phyloP scores from a whole-genome alignment of 2,113 vertebrate genomes.

The Columba janthina region DNA sequence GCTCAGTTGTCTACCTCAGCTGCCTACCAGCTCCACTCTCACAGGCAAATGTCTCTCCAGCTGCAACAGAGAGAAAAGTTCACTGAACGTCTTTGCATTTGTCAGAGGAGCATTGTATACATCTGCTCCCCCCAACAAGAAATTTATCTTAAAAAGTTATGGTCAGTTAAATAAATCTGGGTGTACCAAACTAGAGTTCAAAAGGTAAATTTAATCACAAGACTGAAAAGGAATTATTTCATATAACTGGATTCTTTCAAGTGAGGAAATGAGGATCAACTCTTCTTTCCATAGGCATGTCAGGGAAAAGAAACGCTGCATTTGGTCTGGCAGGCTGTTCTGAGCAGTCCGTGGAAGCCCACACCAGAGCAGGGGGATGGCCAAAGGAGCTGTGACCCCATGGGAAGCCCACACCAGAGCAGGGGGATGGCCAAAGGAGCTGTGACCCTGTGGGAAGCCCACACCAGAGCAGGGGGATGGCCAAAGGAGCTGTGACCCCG shows the following conservation, averaged over 20 bases:
- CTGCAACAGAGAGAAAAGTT: neutral
- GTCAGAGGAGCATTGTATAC: neutral
- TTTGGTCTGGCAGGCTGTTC: neutral
- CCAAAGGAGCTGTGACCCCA: too few relatives aligned
- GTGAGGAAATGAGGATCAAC: neutral
- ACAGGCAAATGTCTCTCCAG: neutral
- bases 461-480: too few relatives aligned
- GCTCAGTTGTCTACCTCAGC: neutral
- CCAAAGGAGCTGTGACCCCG: too few relatives aligned
- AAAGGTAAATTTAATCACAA: neutral
- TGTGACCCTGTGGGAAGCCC: too few relatives aligned
- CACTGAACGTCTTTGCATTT: neutral
- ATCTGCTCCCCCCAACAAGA: neutral
- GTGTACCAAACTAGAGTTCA: neutral
- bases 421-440: too few relatives aligned
- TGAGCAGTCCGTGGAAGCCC: neutral
- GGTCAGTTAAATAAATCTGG: neutral
- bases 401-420: too few relatives aligned
- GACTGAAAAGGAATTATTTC: neutral
- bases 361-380: too few relatives aligned
- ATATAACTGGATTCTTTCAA: neutral
- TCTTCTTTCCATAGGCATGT: neutral
- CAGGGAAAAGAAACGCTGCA: neutral
- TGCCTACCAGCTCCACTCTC: neutral
- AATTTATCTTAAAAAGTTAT: neutral